Evolutionary conservation across 2,113 vertebrate genomes (phyloP), one percentile per base, ranked within the genome.

Genomic region (Xenopus borealis): DNA sequence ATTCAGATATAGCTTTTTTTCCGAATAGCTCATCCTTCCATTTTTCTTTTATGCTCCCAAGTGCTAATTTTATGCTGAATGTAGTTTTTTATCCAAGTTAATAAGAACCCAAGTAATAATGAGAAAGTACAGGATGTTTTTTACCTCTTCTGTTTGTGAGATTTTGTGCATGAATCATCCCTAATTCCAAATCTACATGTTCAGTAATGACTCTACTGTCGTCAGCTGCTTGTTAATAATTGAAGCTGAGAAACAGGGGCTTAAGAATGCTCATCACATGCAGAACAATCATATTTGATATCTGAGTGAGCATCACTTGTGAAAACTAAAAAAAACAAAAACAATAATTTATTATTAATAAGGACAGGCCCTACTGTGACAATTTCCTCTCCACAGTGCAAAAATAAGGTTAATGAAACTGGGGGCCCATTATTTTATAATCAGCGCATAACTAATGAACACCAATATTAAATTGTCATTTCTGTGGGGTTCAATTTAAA

Each of bases 141-240:
- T 27, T 27, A 27, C 61, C 44, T 59, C 14, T 62, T 69, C 45
- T 69, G 33, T 27, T 69, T 66, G 50, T 47, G 64, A 27, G 23
- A 27, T 3, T 44, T 46, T 77, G n/a, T 47, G 18, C 69, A 70
- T 64, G n/a, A 64, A 58, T 69, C 58, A 69, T 50, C 64, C 59
- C 62, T 64, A 76, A 76, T 76, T 69, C 59, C 66, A n/a, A 61
- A 70, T 64, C 66, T 77, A 33, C n/a, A 64, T 63, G 74, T 70
- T 70, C 67, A 64, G 30, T 70, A 77, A 77, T 77, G 50, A 64
- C 40, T 64, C 7, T 46, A 55, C 33, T 70, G 47, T 70, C 74
- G 10, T 46, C 66, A 69, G 16, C 20, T 16, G 23, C 66, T 57
- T 64, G 47, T 77, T 77, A 77, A 77, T 77, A 45, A 70, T 77